Evolutionary conservation across 2,113 vertebrate species (phyloP), one percentile per base, ranked within the genome.

Genomic region (Otolemur garnettii): DNA sequence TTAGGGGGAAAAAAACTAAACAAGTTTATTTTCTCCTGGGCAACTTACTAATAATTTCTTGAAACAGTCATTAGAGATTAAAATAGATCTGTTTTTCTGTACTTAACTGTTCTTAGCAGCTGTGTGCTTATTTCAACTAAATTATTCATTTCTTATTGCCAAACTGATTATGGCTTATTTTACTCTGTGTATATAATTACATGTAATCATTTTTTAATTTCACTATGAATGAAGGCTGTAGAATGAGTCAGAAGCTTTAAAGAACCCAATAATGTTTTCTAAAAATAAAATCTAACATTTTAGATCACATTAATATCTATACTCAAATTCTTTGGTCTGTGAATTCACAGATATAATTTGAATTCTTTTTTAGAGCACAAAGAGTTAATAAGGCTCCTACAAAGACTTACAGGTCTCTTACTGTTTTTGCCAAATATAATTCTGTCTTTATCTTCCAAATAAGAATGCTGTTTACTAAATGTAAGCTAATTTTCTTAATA

Each of bases 111-210:
- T 95, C 38, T 87, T 87, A 72, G 62, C 93, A 96, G 86, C 86
- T 96, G 15, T 69, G 68, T 81, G 87, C 79, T 95, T 92, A 85
- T n/a, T 94, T 96, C 50, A 82, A 75, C 68, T 91, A 92, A 91
- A 72, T 94, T 97, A 95, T 91, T 96, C 90, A 90, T 96, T 96
- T 92, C 93, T 97, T 93, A 86, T 75, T 95, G 89, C 89, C 71
- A 96, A 94, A 97, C 57, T 95, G 86, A 96, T 82, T 90, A 68
- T 95, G 30, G 55, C 24, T 81, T 88, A 72, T 94, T 97, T 97
- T 96, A 84, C 66, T 95, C 59, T 93, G 45, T 95, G 64, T 90
- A 74, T 93, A 74, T 96, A 97, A 97, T 96, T 96, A 83, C 26
- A 71, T 62, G 64, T 59, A 45, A 74, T 85, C 75, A 75, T 64